Evolutionary conservation across 2,888 invertebrate genomes (phyloP).

Genomic region (Harmothoe impar): DNA sequence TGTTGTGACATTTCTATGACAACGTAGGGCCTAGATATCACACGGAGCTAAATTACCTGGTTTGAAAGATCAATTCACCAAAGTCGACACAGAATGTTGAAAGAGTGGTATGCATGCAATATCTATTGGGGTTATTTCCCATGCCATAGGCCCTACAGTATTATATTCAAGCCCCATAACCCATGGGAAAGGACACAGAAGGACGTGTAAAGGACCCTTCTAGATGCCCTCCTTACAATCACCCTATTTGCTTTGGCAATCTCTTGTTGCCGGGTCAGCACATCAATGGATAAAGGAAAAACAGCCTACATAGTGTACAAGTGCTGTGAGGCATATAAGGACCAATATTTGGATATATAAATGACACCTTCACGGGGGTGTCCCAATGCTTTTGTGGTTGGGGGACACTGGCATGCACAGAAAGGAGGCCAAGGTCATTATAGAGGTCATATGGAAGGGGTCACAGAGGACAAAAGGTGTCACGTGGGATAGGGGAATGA

Average conservation of each 20-base stretch:
- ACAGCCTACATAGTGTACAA: background rate
- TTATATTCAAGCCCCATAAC: background rate
- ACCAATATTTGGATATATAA: background rate
- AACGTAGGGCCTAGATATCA: too few species aligned
- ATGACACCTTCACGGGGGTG: background rate
- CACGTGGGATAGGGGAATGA: background rate
- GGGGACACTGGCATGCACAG: background rate
- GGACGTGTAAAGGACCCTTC: too few species aligned
- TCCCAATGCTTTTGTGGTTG: background rate
- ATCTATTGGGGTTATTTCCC: too few species aligned
- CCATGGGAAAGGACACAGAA: too few species aligned
- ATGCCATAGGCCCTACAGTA: background rate
- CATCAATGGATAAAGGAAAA: background rate
- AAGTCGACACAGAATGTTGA: too few species aligned
- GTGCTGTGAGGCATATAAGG: background rate
- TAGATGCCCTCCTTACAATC: too few species aligned
- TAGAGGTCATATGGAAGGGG: background rate
- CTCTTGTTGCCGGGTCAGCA: slow-evolving; percentile 1
- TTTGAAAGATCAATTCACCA: background rate
- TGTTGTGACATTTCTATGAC: too few species aligned
- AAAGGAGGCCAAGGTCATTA: slow-evolving; percentile 39
- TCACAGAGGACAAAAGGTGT: slow-evolving; percentile 29
- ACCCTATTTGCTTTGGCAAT: background rate
- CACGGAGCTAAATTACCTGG: too few species aligned
- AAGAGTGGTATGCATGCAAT: too few species aligned